Conservation (phyloP, 1,140 invertebrate genomes). For the Orchestia grillus region DNA sequence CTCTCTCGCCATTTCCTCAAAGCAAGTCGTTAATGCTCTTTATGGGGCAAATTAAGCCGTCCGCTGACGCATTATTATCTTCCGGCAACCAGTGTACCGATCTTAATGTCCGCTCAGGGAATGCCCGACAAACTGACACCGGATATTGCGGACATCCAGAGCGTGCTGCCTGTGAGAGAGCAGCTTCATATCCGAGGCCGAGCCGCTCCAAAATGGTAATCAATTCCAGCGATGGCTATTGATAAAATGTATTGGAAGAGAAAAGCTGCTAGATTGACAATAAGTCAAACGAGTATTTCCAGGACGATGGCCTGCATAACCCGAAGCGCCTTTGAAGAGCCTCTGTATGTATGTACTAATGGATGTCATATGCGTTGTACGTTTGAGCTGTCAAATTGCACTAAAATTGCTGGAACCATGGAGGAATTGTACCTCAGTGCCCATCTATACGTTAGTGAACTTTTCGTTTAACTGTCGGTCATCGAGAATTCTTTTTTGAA, state of each 20-base stretch:
- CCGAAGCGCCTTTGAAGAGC: too few relatives aligned
- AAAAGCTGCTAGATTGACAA: not conserved
- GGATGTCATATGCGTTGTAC: too few relatives aligned
- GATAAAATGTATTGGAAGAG: not conserved
- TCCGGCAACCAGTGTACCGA: not conserved
- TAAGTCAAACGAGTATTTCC: not conserved
- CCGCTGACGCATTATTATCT: slow-evolving; percentile 25
- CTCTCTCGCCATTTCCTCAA: not conserved
- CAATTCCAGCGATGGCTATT: not conserved
- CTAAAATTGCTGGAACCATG: too few relatives aligned
- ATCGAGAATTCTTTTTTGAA: too few relatives aligned
- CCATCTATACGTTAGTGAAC: too few relatives aligned
- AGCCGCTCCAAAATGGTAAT: not conserved
- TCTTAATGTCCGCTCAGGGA: not conserved
- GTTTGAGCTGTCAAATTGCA: too few relatives aligned
- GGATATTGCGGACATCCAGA: not conserved
- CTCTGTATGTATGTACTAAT: too few relatives aligned
- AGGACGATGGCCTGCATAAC: not conserved
- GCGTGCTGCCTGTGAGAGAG: not conserved
- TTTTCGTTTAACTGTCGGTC: too few relatives aligned
- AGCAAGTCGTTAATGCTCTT: slow-evolving; percentile 13
- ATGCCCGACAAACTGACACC: slow-evolving; percentile 5
- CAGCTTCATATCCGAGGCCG: not conserved
- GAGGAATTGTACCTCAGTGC: too few relatives aligned
- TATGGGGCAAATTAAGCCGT: slow-evolving; percentile 16